Evolutionary conservation across 2,113 vertebrate genomes (phyloP), one percentile per base, ranked within the genome.

Genomic region (Otocyon megalotis): DNA sequence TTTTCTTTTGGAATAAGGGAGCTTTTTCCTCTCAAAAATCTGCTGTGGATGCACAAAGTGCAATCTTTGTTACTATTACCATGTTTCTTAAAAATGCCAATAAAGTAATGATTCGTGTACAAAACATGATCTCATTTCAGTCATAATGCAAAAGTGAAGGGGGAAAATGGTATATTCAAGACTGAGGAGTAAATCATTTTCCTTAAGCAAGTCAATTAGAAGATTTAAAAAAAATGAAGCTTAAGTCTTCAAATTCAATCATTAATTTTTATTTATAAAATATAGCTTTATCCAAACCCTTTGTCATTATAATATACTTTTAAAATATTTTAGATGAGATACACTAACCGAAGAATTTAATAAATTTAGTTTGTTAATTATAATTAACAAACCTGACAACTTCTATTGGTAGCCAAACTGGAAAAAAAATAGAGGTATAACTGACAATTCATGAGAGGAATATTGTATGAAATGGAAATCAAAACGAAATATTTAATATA

Each of bases 221-320:
- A 63, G 35, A 69, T 19, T 77, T 5, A 11, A 32, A 71, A 30
- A 24, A 85, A 60, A 92, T 65, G 28, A 63, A 81, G 48, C 28
- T 85, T 17, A 30, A 48, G 30, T 81, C 37, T 62, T 88, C 35
- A 88, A 74, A 80, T 74, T 63, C 65, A 84, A 84, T 79, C 26
- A 90, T 72, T 24, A 79, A 72, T 72, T 90, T 93, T 93, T 65
- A 95, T 54, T 58, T 91, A 79, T 71, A 86, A 82, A 84, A 81
- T 56, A 4, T 24, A 88, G 71, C 14, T 8, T 95, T 90, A 81
- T 69, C 72, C 48, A 88, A 88, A 48, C 8, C 4, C 22, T 92
- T 85, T 74, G 58, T 58, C 50, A 24, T 60, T 86, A 71, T 81
- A 79, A 83, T 30, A 86, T 77, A 56, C 37, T 72, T 84, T 81